Conservation (phyloP, 1,140 invertebrate genomes). For the Drosophila eugracilis region DNA sequence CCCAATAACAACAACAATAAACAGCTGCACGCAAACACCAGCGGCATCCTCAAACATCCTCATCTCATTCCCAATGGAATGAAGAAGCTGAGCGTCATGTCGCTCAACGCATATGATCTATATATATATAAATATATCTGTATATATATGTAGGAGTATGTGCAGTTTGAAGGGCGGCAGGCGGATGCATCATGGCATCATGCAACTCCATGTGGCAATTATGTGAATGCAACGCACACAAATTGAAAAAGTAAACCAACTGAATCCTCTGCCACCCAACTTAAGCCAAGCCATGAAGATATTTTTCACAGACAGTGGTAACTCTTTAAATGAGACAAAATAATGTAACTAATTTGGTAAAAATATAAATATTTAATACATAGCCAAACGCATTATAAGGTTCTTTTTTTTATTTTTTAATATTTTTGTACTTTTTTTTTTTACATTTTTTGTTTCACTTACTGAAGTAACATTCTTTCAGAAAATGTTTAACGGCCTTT, state of each 20-base stretch:
- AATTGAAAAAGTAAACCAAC: conserved; percentile 74
- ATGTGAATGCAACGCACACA: conserved; percentile 66
- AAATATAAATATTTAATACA: no score
- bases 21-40: conserved; percentile 65
- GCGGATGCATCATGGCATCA: conserved; percentile 36
- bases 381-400: no score
- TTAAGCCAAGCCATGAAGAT: conserved; percentile 19
- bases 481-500: conserved; percentile 27
- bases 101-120: conserved; percentile 3
- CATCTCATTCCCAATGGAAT: conserved; percentile 12
- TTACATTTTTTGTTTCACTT: background rate
- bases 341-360: no score
- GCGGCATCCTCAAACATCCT: conserved; percentile 17
- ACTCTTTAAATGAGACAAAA: background rate
- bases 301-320: conserved; percentile 10
- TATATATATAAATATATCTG: background rate
- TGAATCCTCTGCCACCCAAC: conserved; percentile 33
- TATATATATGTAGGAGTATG: conserved; percentile 7
- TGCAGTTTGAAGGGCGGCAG: conserved; percentile 42
- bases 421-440: no score
- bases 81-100: no score
- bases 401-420: no score
- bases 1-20: conserved; percentile 52
- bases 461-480: conserved; percentile 2
- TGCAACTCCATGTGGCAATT: conserved; percentile 64